A percentile compares a stretch with the other conserved stretches of the same genome.
phyloP scores from a whole-genome alignment of 2,113 vertebrate genomes.

The Alosa alosa region DNA sequence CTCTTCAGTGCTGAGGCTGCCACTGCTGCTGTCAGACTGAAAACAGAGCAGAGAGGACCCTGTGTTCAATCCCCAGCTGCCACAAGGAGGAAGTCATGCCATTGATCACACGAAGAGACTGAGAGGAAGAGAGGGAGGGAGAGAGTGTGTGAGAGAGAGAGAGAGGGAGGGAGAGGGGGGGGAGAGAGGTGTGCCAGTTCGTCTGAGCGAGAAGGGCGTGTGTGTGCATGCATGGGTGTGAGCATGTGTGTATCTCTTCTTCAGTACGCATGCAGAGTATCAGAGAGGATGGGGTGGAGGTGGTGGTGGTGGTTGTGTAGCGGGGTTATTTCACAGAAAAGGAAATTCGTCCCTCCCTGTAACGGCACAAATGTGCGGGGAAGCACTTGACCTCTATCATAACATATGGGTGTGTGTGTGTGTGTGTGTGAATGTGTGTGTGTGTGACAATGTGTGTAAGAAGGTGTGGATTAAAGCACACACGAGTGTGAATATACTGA shows the following conservation, averaged over 20 bases:
- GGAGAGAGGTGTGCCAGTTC: background rate
- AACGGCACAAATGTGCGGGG: background rate
- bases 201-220: conserved; percentile 11
- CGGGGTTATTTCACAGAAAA: background rate
- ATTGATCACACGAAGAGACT: conserved; percentile 73
- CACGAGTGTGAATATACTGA: background rate
- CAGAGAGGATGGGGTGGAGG: background rate
- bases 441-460: background rate
- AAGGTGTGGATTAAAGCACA: background rate
- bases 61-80: conserved; percentile 64
- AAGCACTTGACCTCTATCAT: background rate
- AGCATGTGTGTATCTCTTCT: conserved; percentile 20
- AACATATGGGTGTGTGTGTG: background rate
- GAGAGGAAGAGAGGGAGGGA: conserved; percentile 27
- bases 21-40: conserved; percentile 67
- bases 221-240: background rate
- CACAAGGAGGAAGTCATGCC: conserved; percentile 85
- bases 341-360: conserved; percentile 3
- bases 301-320: too few species aligned
- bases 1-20: conserved; percentile 35
- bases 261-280: background rate
- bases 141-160: conserved; percentile 23
- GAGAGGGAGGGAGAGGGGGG: conserved; percentile 17
- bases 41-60: conserved; percentile 72
- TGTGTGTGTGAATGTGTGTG: background rate